These are phyloP conservation scores for Apistogramma diplotaenia DNA, from an alignment of 2,113 vertebrate species.

Conservation along the genomic window DNA sequence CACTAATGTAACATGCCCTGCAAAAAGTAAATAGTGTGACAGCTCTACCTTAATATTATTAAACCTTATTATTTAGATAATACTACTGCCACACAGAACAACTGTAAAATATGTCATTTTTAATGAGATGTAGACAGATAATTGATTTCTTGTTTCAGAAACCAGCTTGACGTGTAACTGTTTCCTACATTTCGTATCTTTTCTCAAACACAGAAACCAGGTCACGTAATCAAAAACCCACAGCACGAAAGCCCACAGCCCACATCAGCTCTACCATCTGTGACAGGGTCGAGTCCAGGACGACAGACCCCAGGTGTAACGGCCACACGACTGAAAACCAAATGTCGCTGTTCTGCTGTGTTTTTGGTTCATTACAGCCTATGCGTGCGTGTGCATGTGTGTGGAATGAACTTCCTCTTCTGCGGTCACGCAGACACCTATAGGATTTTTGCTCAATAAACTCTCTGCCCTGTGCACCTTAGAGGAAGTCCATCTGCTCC, in stretches of 20 bases:
- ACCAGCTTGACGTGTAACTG: conserved; percentile 13
- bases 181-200: conserved; percentile 52
- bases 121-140: background rate
- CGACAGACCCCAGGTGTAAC: conserved; percentile 49
- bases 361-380: conserved; percentile 17
- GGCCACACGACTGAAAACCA: conserved; percentile 32
- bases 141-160: background rate
- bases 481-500: conserved; percentile 72
- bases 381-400: background rate
- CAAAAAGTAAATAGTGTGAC: background rate
- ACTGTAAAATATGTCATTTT: background rate
- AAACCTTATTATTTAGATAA: conserved; percentile 1
- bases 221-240: conserved; percentile 51
- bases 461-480: conserved; percentile 64
- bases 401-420: conserved; percentile 53
- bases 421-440: conserved; percentile 58
- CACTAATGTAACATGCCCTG: background rate
- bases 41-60: background rate
- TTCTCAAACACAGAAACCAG: conserved; percentile 47
- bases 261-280: conserved; percentile 59
- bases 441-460: conserved; percentile 73
- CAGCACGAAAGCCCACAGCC: background rate
- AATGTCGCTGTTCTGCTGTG: conserved; percentile 38
- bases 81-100: background rate
- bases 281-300: conserved; percentile 33